phyloP scores from a whole-genome alignment of 2,797 vertebrate genomes.

The Semotilus atromaculatus region DNA sequence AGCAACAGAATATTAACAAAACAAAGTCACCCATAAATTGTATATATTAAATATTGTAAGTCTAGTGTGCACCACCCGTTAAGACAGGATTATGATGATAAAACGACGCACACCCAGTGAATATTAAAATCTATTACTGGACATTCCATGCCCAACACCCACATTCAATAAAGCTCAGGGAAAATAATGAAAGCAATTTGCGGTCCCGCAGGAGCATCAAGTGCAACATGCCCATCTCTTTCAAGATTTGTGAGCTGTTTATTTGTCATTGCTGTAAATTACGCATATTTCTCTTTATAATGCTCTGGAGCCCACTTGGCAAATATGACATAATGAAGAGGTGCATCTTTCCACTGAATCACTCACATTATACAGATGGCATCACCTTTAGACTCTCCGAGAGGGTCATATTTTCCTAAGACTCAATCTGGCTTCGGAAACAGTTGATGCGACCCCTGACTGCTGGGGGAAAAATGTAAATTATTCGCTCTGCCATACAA shows the following conservation, averaged over 20 bases:
- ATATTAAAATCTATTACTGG: constrained; percentile 42
- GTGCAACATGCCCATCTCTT: constrained; percentile 31
- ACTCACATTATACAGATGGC: constrained; percentile 27
- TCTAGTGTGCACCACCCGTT: neutral
- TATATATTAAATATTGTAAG: constrained; percentile 2
- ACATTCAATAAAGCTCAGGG: constrained; percentile 24
- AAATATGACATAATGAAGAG: constrained; percentile 27
- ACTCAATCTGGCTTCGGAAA: constrained; percentile 22
- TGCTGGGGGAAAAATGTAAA: constrained; percentile 10
- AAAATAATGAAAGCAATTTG: constrained; percentile 49
- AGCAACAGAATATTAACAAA: neutral
- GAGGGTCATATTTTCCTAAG: constrained; percentile 19
- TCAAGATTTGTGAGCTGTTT: constrained; percentile 17
- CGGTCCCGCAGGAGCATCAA: constrained; percentile 20
- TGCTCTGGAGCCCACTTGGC: constrained; percentile 12
- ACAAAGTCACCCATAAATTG: neutral
- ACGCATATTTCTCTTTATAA: constrained; percentile 26
- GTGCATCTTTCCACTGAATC: constrained; percentile 21
- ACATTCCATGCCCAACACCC: constrained; percentile 14
- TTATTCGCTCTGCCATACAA: constrained; percentile 48
- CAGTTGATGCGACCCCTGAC: constrained; percentile 1
- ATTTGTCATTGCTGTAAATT: constrained; percentile 32
- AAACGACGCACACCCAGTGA: neutral
- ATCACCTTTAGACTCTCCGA: constrained; percentile 22
- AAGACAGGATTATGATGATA: neutral